Evolutionary conservation across 2,888 invertebrate species (phyloP).

Genomic region (Pharmacophagus antenor): DNA sequence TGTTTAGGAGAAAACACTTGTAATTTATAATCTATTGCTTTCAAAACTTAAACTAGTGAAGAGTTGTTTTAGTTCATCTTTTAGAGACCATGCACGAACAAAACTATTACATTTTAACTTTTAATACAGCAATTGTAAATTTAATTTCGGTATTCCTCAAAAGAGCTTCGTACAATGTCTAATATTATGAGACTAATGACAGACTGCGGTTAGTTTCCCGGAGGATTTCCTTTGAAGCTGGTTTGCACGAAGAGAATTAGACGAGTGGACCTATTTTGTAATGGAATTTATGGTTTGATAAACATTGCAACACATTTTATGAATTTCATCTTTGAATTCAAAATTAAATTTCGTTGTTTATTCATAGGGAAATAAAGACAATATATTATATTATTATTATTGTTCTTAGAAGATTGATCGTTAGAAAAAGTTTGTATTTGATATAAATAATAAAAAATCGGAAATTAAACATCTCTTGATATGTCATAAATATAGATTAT

Average conservation of each 20-base stretch:
- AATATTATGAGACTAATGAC: not conserved
- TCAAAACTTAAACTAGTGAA: too few species aligned
- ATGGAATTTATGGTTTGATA: not conserved
- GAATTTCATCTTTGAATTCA: not conserved
- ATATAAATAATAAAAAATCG: too few species aligned
- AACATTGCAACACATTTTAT: not conserved
- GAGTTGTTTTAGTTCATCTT: too few species aligned
- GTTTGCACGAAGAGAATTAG: not conserved
- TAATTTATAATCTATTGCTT: too few species aligned
- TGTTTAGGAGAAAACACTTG: too few species aligned
- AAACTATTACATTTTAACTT: not conserved
- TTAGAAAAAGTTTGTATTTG: too few species aligned
- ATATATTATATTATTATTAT: too few species aligned
- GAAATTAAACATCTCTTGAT: too few species aligned
- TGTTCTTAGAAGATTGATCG: too few species aligned
- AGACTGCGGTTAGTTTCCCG: slow-evolving; percentile 2
- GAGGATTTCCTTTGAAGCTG: not conserved
- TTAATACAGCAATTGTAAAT: not conserved
- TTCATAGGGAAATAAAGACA: too few species aligned
- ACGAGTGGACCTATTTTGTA: not conserved
- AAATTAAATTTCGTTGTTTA: not conserved
- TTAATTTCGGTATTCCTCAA: not conserved
- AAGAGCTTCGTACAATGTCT: not conserved
- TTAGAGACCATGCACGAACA: too few species aligned
- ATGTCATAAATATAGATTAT: too few species aligned